phyloP scores from a whole-genome alignment of 2,113 vertebrate genomes.

The Microcebus ravelobensis region DNA sequence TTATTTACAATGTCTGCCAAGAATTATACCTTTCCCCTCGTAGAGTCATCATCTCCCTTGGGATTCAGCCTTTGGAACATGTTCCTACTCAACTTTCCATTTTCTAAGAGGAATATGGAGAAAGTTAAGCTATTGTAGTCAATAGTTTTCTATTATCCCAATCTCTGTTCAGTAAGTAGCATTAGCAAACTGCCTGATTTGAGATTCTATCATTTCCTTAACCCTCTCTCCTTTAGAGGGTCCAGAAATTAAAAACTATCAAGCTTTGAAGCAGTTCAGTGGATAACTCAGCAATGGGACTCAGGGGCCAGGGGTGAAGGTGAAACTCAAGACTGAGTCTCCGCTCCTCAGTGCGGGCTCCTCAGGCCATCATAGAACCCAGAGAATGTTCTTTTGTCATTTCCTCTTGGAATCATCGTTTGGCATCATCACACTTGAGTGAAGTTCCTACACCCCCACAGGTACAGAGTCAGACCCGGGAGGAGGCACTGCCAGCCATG shows the following conservation, averaged over 20 bases:
- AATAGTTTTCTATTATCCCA: neutral
- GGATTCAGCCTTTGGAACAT: neutral
- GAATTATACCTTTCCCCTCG: neutral
- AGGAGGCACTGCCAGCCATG: neutral
- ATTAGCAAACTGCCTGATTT: slow-evolving; percentile 33
- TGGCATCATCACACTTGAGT: neutral
- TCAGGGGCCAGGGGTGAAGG: neutral
- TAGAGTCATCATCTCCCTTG: neutral
- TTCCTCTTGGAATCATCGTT: neutral
- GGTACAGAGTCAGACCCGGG: neutral
- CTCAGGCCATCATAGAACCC: neutral
- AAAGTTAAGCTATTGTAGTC: slow-evolving; percentile 16
- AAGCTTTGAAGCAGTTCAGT: neutral
- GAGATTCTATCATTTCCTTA: slow-evolving; percentile 50
- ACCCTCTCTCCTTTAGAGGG: neutral
- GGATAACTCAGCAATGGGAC: neutral
- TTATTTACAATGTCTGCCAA: neutral
- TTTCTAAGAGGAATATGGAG: neutral
- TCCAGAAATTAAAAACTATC: slow-evolving; percentile 36
- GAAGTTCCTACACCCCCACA: neutral
- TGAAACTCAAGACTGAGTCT: neutral
- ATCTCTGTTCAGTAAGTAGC: slow-evolving; percentile 16
- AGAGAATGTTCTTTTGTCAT: neutral
- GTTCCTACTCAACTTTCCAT: neutral
- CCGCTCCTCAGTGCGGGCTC: neutral